Conservation (phyloP, 2,113 vertebrate species). For the Aspidoscelis tigris region DNA sequence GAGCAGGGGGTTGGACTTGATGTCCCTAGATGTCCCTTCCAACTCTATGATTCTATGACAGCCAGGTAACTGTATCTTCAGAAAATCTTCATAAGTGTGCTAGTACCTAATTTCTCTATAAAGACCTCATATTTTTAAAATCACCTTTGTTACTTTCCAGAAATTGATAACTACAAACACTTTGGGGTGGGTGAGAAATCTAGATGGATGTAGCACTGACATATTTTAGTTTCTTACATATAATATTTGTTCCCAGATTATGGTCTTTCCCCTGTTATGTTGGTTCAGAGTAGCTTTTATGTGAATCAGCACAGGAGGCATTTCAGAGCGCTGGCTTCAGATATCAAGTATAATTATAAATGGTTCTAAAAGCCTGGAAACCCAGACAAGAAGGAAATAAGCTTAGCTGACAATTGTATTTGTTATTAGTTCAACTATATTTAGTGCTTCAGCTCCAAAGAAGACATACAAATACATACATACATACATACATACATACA, state of each 20-base stretch:
- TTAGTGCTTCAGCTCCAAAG: not conserved
- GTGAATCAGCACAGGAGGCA: conserved; percentile 57
- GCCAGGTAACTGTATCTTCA: not conserved
- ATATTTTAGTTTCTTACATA: conserved; percentile 62
- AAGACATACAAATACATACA: too few species aligned
- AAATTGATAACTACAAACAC: conserved; percentile 60
- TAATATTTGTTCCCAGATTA: conserved; percentile 63
- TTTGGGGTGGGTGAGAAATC: conserved; percentile 74
- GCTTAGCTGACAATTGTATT: not conserved
- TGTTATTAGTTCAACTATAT: not conserved
- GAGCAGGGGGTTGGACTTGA: too few species aligned
- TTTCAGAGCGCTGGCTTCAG: conserved; percentile 67
- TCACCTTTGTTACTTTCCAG: not conserved
- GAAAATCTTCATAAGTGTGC: not conserved
- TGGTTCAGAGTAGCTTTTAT: conserved; percentile 66
- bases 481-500: too few species aligned
- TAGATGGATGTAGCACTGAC: conserved; percentile 69
- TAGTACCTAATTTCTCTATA: not conserved
- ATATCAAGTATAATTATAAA: conserved; percentile 49
- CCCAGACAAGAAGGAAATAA: not conserved
- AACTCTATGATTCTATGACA: not conserved
- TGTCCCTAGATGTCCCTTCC: too few species aligned
- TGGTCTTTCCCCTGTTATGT: conserved; percentile 57
- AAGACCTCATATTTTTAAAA: conserved; percentile 27
- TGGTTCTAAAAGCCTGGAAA: conserved; percentile 20